These are phyloP conservation scores for Rhagoletis zephyria DNA, from an alignment of 1,140 invertebrate genomes.

Conservation along the genomic window DNA sequence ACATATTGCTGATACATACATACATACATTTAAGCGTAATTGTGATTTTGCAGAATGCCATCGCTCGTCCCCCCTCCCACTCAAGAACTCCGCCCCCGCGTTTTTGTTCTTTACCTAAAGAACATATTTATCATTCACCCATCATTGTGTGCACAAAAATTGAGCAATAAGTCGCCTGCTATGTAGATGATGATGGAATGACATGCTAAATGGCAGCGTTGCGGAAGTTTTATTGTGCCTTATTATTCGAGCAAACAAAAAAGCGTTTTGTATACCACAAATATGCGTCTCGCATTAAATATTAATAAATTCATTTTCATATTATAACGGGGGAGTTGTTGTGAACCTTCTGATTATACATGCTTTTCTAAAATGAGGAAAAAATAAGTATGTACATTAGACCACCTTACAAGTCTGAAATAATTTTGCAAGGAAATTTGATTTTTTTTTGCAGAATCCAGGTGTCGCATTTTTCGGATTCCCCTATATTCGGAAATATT, in stretches of 20 bases:
- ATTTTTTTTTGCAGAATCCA: too few species aligned
- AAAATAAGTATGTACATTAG: too few species aligned
- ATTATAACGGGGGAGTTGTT: background rate
- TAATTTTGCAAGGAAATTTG: too few species aligned
- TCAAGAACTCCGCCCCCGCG: too few species aligned
- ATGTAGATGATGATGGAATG: constrained; percentile 29
- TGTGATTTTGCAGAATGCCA: constrained; percentile 6
- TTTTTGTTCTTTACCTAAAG: background rate
- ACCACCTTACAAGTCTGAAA: too few species aligned
- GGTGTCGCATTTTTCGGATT: too few species aligned
- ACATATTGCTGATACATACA: background rate
- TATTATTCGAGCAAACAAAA: background rate
- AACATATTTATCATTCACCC: background rate
- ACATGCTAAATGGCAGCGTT: constrained; percentile 18
- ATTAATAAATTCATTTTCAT: constrained; percentile 9
- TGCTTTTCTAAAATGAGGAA: background rate
- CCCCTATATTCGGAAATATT: too few species aligned
- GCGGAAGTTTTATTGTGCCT: constrained; percentile 3
- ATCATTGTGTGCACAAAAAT: background rate
- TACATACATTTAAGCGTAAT: background rate
- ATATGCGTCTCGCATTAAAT: constrained; percentile 5
- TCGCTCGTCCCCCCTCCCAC: background rate
- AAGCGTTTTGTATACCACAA: background rate
- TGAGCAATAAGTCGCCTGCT: background rate
- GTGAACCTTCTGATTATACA: background rate